Percentiles rank a stretch among this genome's conserved stretches.
phyloP scores from a whole-genome alignment of 2,797 vertebrate species.

The Acipenser transmontanus region DNA sequence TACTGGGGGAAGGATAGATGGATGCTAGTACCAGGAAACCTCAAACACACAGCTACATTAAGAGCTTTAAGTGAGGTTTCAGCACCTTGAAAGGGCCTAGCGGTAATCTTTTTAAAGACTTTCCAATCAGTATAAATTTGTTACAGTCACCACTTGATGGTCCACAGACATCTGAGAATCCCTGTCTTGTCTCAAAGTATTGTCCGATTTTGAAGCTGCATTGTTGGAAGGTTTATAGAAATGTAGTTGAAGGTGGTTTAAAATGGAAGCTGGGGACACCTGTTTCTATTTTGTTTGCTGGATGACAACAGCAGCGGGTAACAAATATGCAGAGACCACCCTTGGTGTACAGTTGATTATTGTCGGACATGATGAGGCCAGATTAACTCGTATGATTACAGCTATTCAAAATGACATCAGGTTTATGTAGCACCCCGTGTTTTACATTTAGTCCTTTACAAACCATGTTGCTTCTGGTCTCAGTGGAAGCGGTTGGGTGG shows the following conservation, averaged over 20 bases:
- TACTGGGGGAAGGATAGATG: too few species aligned
- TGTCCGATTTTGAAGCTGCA: slow-evolving; percentile 49
- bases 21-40: too few species aligned
- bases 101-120: slow-evolving; percentile 22
- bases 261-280: slow-evolving; percentile 63
- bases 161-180: slow-evolving; percentile 69
- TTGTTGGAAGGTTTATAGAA: slow-evolving; percentile 66
- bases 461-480: too few species aligned
- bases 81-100: not conserved
- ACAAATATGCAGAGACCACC: slow-evolving; percentile 66
- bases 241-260: slow-evolving; percentile 64
- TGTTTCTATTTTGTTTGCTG: slow-evolving; percentile 69
- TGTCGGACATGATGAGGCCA: not conserved
- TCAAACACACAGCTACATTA: too few species aligned
- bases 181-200: slow-evolving; percentile 61
- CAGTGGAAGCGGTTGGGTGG: too few species aligned
- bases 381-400: not conserved
- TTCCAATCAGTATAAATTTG: slow-evolving; percentile 65
- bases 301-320: slow-evolving; percentile 46
- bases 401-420: too few species aligned
- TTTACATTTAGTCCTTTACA: too few species aligned
- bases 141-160: slow-evolving; percentile 71
- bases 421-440: too few species aligned
- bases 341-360: slow-evolving; percentile 43
- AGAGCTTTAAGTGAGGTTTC: not conserved